Evolutionary conservation across 1,140 invertebrate genomes (phyloP), one percentile per base, ranked within the genome.

Genomic region (Brachionus calyciflorus): DNA sequence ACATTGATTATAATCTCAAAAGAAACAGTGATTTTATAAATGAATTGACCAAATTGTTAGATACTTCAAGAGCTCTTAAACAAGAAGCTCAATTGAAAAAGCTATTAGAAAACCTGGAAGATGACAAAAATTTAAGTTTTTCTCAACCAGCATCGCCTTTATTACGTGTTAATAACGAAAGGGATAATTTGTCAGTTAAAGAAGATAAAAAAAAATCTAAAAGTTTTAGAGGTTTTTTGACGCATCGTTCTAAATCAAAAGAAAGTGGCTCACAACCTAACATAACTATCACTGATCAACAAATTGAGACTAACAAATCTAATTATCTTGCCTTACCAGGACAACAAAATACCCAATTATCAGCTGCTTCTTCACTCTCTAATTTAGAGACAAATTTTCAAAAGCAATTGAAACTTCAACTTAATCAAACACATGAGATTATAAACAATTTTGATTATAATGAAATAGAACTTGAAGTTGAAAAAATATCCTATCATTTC

Each of bases 21-120:
- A 44, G 69, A 4, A 73, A 73, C 24, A 73, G 69, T 40, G 69
- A 73, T 33, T 73, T 73, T 41, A 73, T 73, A 21, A 73, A 73
- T 28, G 69, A 73, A 28, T 28, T 73, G 6, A 73, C 69, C 44
- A 53, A 49, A 26, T 28, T 73, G n/a, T 24, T 73, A 26, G 69
- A 73, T 21, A 73, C 51, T 1, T 49, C 69, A 12, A 28, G 69
- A 9, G 46, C 51, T 14, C 17, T 73, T 26, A 73, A 73, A n/a
- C 46, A 73, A 73, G 69, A 73, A 41, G 69, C 69, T 12, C 46
- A 73, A 17, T 24, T 73, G 0, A 73, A 51, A 51, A 73, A 73
- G n/a, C 21, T 65, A 1, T 24, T 73, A 14, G 5, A 73, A 30
- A 14, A 49, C 19, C 19, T 51, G 6, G 46, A 73, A 53, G 69